phyloP scores from a whole-genome alignment of 2,113 vertebrate genomes.

The Callorhinus ursinus region DNA sequence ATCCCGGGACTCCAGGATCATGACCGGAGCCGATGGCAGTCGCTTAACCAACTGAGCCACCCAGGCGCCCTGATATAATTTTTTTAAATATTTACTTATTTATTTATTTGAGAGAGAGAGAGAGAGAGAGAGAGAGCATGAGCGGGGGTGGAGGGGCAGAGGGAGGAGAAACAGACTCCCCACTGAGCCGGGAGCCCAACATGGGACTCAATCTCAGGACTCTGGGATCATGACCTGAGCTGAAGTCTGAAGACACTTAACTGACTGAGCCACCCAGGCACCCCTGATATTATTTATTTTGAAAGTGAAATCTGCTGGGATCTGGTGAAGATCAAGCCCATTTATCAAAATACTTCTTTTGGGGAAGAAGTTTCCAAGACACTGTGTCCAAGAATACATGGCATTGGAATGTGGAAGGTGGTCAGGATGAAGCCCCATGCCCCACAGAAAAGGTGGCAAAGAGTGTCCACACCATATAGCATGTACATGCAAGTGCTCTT shows the following conservation, averaged over 20 bases:
- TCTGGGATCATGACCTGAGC: not conserved
- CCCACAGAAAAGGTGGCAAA: not conserved
- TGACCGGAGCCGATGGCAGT: not conserved
- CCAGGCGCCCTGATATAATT: not conserved
- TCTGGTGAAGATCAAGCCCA: not conserved
- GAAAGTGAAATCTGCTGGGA: not conserved
- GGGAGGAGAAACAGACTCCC: too few relatives aligned
- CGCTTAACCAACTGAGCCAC: not conserved
- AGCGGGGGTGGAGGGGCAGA: not conserved
- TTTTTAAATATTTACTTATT: not conserved
- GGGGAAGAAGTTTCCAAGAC: not conserved
- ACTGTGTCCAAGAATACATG: not conserved
- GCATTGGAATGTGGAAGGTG: not conserved
- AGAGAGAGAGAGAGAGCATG: not conserved
- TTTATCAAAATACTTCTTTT: not conserved
- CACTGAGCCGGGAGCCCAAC: not conserved
- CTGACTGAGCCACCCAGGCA: not conserved
- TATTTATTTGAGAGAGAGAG: not conserved
- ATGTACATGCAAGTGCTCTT: not conserved
- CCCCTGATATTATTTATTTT: not conserved
- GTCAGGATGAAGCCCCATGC: rapidly evolving
- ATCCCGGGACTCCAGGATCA: not conserved
- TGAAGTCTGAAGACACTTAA: not conserved
- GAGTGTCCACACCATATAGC: too few relatives aligned
- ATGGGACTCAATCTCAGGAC: not conserved